Evolutionary conservation across 2,113 vertebrate species (phyloP).

Genomic region (Pterocles orientalis): DNA sequence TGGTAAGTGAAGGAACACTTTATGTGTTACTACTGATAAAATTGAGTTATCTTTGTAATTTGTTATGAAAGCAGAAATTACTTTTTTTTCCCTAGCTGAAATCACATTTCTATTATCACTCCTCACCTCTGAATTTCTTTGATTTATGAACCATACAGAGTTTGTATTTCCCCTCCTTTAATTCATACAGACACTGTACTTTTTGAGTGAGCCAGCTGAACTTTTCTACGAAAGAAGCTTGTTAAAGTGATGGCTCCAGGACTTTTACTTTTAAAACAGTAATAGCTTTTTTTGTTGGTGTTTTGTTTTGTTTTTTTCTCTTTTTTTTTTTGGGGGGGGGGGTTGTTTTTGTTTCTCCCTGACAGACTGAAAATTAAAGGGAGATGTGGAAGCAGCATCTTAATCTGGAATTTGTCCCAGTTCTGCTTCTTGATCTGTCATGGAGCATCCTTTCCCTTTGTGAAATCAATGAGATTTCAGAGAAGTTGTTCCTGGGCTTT

Average conservation of each 20-base stretch:
- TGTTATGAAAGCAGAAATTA: constrained; percentile 21
- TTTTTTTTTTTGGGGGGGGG: background rate
- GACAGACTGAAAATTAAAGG: background rate
- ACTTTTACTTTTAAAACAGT: no score
- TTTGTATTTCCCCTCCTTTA: background rate
- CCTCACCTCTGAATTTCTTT: background rate
- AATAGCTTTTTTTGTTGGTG: background rate
- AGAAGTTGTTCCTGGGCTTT: background rate
- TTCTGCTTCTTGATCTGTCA: background rate
- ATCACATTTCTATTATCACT: background rate
- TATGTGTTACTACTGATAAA: constrained; percentile 29
- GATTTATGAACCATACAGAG: background rate
- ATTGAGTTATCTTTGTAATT: constrained; percentile 14
- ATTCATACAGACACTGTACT: background rate
- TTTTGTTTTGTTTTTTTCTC: background rate
- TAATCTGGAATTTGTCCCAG: background rate
- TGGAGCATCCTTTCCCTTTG: background rate
- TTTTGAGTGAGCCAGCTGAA: background rate
- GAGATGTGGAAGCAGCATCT: background rate
- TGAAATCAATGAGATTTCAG: background rate
- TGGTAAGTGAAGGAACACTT: background rate
- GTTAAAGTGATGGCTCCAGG: background rate
- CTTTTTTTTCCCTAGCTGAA: background rate
- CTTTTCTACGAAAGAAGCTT: background rate
- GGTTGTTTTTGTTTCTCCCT: background rate